Conservation (phyloP, 2,113 vertebrate species). For the Nettapus auritus region DNA sequence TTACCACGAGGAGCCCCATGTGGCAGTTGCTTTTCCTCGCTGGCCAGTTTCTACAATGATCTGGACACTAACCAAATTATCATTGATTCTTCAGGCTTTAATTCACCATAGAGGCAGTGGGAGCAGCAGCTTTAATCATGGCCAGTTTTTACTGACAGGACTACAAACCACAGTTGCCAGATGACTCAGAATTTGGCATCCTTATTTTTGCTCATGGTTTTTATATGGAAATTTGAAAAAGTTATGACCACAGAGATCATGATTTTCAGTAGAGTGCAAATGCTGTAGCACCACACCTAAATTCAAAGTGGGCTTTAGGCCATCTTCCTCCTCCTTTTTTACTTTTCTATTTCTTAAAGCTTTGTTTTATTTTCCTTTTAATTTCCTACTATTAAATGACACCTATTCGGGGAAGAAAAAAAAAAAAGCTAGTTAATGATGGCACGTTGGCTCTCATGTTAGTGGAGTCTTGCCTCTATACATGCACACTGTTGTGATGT, state of each 20-base stretch:
- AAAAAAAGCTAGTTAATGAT: background rate
- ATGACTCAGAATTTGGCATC: conserved; percentile 64
- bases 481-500: background rate
- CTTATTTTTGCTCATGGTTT: conserved; percentile 38
- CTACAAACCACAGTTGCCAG: conserved; percentile 42
- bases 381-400: background rate
- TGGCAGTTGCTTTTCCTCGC: conserved; percentile 6
- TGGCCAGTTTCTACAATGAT: conserved; percentile 45
- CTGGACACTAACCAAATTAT: conserved; percentile 40
- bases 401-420: background rate
- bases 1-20: background rate
- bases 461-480: background rate
- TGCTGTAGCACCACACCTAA: conserved; percentile 48
- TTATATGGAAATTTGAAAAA: conserved; percentile 65
- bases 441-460: background rate
- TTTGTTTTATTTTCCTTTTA: background rate
- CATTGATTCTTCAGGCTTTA: conserved; percentile 28
- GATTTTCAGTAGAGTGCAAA: conserved; percentile 47
- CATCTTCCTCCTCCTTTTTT: background rate
- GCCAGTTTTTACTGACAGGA: conserved; percentile 58
- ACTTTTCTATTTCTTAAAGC: background rate
- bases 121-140: conserved; percentile 42
- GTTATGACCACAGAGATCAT: conserved; percentile 40
- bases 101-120: conserved; percentile 42
- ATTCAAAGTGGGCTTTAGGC: conserved; percentile 8